Conservation (phyloP, 2,113 vertebrate genomes). For the Physeter macrocephalus region DNA sequence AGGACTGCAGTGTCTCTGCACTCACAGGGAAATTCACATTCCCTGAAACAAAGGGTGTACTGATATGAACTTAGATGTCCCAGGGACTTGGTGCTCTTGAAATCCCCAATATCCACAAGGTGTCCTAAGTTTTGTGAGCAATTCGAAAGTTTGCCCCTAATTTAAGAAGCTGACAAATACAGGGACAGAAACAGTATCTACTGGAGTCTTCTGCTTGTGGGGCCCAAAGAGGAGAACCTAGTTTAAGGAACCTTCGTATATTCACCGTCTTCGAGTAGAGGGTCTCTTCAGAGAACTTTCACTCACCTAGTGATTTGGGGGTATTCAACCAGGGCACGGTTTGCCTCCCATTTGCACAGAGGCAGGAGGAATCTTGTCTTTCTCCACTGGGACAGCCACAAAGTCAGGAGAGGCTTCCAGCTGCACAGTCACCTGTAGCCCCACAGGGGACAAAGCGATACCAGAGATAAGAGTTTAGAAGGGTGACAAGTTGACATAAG, state of each 20-base stretch:
- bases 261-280: not conserved
- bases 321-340: constrained; percentile 71
- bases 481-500: not conserved
- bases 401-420: constrained; percentile 64
- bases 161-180: not conserved
- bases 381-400: not conserved
- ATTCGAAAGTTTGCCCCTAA: not conserved
- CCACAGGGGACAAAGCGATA: not conserved
- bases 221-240: not conserved
- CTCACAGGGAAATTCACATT: constrained; percentile 77
- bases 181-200: not conserved
- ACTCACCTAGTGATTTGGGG: constrained; percentile 71
- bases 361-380: constrained; percentile 68
- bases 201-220: not conserved
- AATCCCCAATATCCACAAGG: not conserved
- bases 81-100: not conserved
- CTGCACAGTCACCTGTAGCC: constrained; percentile 31
- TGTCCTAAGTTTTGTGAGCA: not conserved
- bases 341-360: constrained; percentile 70
- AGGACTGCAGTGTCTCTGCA: constrained; percentile 77
- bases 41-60: constrained; percentile 59
- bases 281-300: not conserved
- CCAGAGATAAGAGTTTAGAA: not conserved
- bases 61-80: not conserved
- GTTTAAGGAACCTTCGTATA: not conserved